Evolutionary conservation across 2,797 vertebrate genomes (phyloP).

Genomic region (Tinamus major): DNA sequence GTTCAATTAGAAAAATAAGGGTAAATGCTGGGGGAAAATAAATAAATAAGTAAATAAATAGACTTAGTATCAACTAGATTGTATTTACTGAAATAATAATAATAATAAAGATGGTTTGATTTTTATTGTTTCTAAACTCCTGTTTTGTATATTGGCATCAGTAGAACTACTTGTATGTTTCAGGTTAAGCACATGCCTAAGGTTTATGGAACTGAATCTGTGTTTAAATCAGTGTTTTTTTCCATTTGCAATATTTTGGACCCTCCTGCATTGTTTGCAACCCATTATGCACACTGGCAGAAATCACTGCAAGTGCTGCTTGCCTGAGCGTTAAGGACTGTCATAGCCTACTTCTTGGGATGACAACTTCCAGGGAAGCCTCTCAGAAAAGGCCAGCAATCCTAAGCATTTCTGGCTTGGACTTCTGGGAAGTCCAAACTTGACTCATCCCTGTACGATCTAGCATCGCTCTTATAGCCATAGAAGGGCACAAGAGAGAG

Average conservation of each 20-base stretch:
- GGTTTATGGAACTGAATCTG: neutral
- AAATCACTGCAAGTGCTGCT: neutral
- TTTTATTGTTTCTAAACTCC: neutral
- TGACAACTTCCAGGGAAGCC: neutral
- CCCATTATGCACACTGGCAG: neutral
- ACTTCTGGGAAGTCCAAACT: neutral
- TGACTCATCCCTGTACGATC: neutral
- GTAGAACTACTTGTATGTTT: neutral
- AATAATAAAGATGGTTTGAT: neutral
- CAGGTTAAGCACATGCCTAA: neutral
- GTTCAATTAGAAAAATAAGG: slow-evolving; percentile 21
- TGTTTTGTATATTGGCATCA: neutral
- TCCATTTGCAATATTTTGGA: neutral
- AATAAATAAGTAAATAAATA: neutral
- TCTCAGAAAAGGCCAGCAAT: neutral
- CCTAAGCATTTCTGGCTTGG: neutral
- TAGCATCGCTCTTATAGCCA: neutral
- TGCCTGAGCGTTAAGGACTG: neutral
- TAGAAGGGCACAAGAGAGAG: neutral
- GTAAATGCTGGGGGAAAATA: neutral
- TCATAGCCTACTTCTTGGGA: neutral
- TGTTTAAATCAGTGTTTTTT: neutral
- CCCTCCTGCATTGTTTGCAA: neutral
- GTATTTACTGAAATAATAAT: neutral
- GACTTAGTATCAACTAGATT: neutral